Base-by-base conservation (phyloP, 2,888 invertebrate genomes). In the Cerastis leucographa region DNA sequence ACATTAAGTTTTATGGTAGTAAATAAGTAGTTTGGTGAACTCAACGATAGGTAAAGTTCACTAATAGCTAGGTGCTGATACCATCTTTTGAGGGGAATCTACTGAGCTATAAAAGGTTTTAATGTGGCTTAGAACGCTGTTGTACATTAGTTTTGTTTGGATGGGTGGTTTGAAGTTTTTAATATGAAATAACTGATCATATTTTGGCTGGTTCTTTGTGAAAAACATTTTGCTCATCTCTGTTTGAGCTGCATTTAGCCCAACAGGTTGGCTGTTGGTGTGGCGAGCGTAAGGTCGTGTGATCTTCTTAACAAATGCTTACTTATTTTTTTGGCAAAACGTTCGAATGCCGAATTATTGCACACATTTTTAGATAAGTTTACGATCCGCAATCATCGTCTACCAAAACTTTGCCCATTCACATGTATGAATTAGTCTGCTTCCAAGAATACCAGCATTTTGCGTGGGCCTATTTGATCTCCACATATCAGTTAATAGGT, bases 21-120 rank as follows among this genome's bases (percentile, higher is more conserved):
- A 94, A 94, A 94, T 94, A 91, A 94, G 93, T 94, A 93, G 94
- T 94, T 94, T 89, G 89, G 89, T 85, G 80, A 87, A 85, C 78
- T 72, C 86, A 40, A 78, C 76, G 65, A 87, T 85, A 76, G 84
- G 71, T 67, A 80, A 91, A 91, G 85, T 90, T 91, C 87, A 89
- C 90, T 91, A 89, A 91, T 88, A 83, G 85, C 85, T 80, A 84
- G 65, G 74, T 84, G n/a, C 79, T 78, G 93, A 94, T 92, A 90
- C 80, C 70, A 89, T 90, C 90, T 85, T 76, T 68, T 74, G 67
- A 77, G 81, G 71, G 85, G 74, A 87, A 86, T 87, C 71, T 83
- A 88, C 83, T 77, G 71, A 69, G 80, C 82, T 88, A 80, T 84
- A 64, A 77, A 84, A 62, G 71, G 65, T 68, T 81, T 76, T 76